Evolutionary conservation across 2,888 invertebrate genomes (phyloP).

Genomic region (Philereme vetulata): DNA sequence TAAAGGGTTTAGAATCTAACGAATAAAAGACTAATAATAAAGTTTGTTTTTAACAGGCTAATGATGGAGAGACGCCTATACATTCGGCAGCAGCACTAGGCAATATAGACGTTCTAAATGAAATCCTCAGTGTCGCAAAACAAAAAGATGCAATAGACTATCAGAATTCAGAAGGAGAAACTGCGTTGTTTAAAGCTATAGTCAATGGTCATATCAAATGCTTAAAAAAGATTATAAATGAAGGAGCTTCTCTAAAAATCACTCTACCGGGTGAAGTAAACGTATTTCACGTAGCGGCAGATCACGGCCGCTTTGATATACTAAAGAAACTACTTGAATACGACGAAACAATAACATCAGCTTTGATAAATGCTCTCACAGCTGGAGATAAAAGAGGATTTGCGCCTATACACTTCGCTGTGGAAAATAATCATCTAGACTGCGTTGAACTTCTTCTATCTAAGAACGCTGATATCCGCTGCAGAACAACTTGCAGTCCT

Average conservation of each 20-base stretch:
- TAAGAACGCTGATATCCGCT: constrained; percentile 70
- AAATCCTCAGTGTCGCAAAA: constrained; percentile 78
- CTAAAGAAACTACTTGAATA: constrained; percentile 78
- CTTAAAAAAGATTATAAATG: constrained; percentile 69
- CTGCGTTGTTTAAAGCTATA: constrained; percentile 77
- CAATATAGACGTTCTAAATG: constrained; percentile 74
- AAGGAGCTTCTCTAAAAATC: constrained; percentile 73
- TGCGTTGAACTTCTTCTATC: constrained; percentile 73
- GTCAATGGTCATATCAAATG: constrained; percentile 68
- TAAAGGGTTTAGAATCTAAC: background rate
- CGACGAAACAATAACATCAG: constrained; percentile 60
- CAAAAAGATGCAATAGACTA: constrained; percentile 74
- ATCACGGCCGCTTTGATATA: constrained; percentile 79
- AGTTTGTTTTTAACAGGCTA: constrained; percentile 54
- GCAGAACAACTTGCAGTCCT: constrained; percentile 69
- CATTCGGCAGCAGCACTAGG: constrained; percentile 81
- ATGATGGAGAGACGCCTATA: constrained; percentile 79
- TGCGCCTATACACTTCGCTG: constrained; percentile 83
- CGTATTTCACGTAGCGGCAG: constrained; percentile 85
- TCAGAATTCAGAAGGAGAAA: constrained; percentile 75
- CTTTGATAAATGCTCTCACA: constrained; percentile 61
- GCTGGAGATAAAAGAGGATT: constrained; percentile 70
- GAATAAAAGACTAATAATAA: background rate
- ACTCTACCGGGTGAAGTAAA: constrained; percentile 75
- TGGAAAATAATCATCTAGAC: constrained; percentile 73